Percentiles rank a stretch among this genome's conserved stretches.
Evolutionary conservation across 2,888 invertebrate species (phyloP).

Genomic region (Alviniconcha strummeri): DNA sequence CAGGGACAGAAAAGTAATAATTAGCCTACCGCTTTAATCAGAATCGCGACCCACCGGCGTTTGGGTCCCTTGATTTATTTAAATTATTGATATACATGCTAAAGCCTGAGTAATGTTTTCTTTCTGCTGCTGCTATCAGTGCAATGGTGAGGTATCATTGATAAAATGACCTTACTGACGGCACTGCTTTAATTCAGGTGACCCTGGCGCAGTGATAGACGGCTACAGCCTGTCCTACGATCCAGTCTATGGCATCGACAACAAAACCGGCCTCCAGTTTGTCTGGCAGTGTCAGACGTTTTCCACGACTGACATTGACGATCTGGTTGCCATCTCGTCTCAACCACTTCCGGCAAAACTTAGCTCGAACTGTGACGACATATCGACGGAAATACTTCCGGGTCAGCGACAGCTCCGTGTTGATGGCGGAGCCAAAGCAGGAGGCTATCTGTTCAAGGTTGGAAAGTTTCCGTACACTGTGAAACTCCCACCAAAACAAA

Average conservation of each 20-base stretch:
- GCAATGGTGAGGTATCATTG: too few species aligned
- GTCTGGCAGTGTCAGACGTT: constrained; percentile 29
- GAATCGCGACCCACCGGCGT: too few species aligned
- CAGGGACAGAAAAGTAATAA: too few species aligned
- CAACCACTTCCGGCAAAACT: too few species aligned
- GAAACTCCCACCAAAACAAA: too few species aligned
- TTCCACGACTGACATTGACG: not conserved
- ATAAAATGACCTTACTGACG: too few species aligned
- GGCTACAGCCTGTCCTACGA: constrained; percentile 32
- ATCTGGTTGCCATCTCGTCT: not conserved
- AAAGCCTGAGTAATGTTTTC: too few species aligned
- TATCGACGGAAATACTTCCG: not conserved
- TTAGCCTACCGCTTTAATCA: too few species aligned
- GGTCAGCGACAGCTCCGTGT: not conserved
- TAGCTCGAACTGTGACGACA: constrained; percentile 2
- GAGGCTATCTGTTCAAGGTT: constrained; percentile 7
- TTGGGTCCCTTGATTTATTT: too few species aligned
- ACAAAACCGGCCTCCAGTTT: constrained; percentile 13
- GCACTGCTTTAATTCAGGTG: not conserved
- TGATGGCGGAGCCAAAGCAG: not conserved
- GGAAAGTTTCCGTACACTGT: not conserved
- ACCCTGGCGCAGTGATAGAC: constrained; percentile 4
- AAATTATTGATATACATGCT: too few species aligned
- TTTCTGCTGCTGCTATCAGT: too few species aligned
- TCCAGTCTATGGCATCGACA: constrained; percentile 20